Conservation (phyloP, 2,797 vertebrate genomes). For the Muscicapa striata region DNA sequence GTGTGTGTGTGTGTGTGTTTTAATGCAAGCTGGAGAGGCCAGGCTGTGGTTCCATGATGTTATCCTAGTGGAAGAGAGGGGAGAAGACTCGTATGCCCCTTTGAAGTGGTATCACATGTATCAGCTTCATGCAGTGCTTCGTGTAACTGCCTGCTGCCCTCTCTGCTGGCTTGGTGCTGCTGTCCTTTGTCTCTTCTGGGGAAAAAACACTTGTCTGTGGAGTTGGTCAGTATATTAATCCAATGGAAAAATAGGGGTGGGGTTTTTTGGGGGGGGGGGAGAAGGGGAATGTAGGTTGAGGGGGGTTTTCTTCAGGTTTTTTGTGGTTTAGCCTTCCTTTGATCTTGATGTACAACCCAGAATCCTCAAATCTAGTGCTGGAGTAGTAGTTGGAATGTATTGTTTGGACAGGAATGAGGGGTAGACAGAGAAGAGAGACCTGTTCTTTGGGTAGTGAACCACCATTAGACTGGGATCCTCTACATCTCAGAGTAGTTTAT, state of each 20-base stretch:
- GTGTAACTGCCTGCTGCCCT: background rate
- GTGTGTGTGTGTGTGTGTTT: background rate
- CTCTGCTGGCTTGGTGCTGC: background rate
- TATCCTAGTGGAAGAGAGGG: background rate
- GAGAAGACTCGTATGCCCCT: fast-evolving
- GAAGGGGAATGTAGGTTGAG: background rate
- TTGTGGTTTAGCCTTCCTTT: background rate
- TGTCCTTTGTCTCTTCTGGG: background rate
- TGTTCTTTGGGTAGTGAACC: background rate
- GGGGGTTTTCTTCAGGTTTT: background rate
- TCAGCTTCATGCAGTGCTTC: background rate
- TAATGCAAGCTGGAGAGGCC: background rate
- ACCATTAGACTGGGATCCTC: background rate
- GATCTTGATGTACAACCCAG: background rate
- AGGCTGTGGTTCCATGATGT: background rate
- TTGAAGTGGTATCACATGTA: fast-evolving
- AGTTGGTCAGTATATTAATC: background rate
- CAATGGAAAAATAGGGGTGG: background rate
- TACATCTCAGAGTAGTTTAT: background rate
- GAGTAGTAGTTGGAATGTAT: background rate
- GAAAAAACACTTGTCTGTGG: background rate
- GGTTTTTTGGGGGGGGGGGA: no score
- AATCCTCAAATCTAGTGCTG: background rate
- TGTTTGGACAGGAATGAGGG: background rate
- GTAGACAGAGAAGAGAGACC: background rate